phyloP scores from a whole-genome alignment of 2,888 invertebrate species.

The Phalangium opilio region DNA sequence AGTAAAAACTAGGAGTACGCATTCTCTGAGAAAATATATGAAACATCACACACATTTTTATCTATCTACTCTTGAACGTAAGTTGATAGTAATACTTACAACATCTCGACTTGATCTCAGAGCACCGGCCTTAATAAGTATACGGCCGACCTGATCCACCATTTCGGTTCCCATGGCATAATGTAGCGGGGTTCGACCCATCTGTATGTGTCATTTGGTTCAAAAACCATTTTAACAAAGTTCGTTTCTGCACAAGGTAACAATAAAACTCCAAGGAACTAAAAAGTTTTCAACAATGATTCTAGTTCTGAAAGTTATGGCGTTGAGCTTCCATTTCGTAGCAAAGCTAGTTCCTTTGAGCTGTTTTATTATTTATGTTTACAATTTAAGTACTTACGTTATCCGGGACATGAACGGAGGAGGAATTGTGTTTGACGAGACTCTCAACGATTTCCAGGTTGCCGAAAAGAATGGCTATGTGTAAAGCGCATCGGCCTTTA shows the following conservation, averaged over 20 bases:
- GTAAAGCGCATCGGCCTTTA: slow-evolving; percentile 23
- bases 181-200: slow-evolving; percentile 73
- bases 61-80: too few species aligned
- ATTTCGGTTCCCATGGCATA: slow-evolving; percentile 47
- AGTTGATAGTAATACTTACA: slow-evolving; percentile 28
- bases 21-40: too few species aligned
- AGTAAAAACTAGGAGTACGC: too few species aligned
- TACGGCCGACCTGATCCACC: slow-evolving; percentile 61
- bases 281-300: too few species aligned
- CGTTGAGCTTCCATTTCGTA: too few species aligned
- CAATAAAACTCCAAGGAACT: too few species aligned
- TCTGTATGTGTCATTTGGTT: slow-evolving; percentile 35
- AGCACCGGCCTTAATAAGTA: slow-evolving; percentile 67
- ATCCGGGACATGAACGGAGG: slow-evolving; percentile 59
- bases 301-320: too few species aligned
- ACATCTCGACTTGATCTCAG: slow-evolving; percentile 68
- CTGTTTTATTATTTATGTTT: too few species aligned
- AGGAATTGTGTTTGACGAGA: slow-evolving; percentile 25
- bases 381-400: slow-evolving; percentile 51
- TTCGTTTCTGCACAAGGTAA: too few species aligned
- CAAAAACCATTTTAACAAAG: too few species aligned
- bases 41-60: too few species aligned
- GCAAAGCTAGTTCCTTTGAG: too few species aligned
- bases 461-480: slow-evolving; percentile 29
- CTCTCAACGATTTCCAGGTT: slow-evolving; percentile 28